These are phyloP conservation scores for Apamea sordens DNA, from an alignment of 2,888 invertebrate genomes.

Conservation along the genomic window DNA sequence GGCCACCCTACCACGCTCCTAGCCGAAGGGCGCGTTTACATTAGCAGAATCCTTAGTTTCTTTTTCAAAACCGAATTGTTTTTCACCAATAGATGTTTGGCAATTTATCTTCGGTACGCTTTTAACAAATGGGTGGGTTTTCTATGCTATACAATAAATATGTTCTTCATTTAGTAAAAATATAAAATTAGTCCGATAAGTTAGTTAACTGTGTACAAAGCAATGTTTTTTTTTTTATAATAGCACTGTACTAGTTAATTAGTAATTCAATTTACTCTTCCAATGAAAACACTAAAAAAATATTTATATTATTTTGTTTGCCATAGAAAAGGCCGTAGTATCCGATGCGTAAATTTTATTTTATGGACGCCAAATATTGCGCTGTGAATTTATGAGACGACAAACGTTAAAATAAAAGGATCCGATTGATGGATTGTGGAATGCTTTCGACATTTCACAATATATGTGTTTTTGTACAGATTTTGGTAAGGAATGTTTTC, in stretches of 20 bases:
- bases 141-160: background rate
- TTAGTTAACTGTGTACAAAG: background rate
- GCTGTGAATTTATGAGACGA: conserved; percentile 67
- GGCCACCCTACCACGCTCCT: conserved; percentile 73
- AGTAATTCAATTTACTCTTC: background rate
- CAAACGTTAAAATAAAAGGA: conserved; percentile 48
- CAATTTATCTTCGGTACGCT: conserved; percentile 19
- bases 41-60: background rate
- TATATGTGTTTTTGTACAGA: conserved; percentile 37
- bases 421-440: conserved; percentile 44
- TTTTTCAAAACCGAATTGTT: conserved; percentile 18
- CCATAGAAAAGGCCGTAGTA: conserved; percentile 59
- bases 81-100: conserved; percentile 6
- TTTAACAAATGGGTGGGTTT: conserved; percentile 25
- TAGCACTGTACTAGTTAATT: background rate
- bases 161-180: background rate
- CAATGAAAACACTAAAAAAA: conserved; percentile 17
- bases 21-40: conserved; percentile 50
- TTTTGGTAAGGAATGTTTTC: background rate
- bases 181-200: background rate
- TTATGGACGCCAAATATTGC: conserved; percentile 61
- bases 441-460: conserved; percentile 40
- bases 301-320: conserved; percentile 22
- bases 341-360: conserved; percentile 67
- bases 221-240: background rate